Evolutionary conservation across 2,888 invertebrate genomes (phyloP).

Genomic region (Gryllus longicercus): DNA sequence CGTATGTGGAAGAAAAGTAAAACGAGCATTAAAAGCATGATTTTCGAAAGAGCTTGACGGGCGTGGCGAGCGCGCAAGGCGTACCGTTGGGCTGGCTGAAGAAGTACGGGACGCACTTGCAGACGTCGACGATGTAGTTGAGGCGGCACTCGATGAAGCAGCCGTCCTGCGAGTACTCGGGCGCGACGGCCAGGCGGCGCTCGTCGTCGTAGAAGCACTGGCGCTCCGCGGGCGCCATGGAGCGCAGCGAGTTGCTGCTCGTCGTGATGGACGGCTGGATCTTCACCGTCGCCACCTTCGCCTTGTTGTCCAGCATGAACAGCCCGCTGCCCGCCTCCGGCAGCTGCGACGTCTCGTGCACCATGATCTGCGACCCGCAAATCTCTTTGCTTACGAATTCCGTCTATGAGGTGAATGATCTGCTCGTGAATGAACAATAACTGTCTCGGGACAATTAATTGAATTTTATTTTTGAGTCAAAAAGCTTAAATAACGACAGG

Average conservation of each 20-base stretch:
- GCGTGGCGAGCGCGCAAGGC: too few species aligned
- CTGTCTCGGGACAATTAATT: too few species aligned
- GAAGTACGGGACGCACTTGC: constrained; percentile 41
- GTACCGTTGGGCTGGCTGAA: constrained; percentile 33
- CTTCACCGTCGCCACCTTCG: neutral
- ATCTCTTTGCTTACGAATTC: too few species aligned
- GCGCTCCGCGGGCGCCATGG: neutral
- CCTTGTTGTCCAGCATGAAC: neutral
- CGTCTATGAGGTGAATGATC: too few species aligned
- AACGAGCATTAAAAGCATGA: too few species aligned
- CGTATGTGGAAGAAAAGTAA: too few species aligned
- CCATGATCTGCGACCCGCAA: neutral
- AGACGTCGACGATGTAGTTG: constrained; percentile 38
- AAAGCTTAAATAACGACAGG: too few species aligned
- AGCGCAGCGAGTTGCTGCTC: neutral
- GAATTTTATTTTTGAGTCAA: too few species aligned
- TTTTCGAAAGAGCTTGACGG: too few species aligned
- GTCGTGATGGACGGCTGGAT: neutral
- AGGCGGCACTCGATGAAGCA: constrained; percentile 41
- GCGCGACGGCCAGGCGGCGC: constrained; percentile 34
- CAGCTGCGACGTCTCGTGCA: neutral
- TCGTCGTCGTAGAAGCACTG: constrained; percentile 19
- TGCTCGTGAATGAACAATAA: too few species aligned
- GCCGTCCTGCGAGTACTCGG: constrained; percentile 39
- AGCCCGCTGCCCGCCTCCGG: constrained; percentile 18